Evolutionary conservation across 53 echinoderm and acorn worm species (phyloP).

Genomic region (Arbacia lixula): DNA sequence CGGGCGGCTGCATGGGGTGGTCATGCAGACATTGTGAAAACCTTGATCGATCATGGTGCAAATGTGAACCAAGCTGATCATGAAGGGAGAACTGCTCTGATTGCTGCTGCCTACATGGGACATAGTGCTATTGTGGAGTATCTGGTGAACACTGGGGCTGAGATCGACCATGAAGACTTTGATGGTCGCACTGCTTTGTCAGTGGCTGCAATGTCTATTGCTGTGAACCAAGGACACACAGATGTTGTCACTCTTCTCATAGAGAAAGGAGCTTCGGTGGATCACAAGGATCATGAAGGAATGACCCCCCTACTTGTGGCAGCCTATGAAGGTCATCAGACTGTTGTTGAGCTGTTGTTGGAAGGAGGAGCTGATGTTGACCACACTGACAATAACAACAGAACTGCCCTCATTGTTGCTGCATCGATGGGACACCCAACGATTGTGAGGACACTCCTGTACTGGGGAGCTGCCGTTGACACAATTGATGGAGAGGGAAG

Average conservation of each 20-base stretch:
- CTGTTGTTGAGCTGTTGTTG: constrained; percentile 89
- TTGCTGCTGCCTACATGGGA: constrained; percentile 99
- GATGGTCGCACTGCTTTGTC: constrained; percentile 97
- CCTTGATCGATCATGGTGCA: constrained; percentile 90
- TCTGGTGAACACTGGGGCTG: constrained; percentile 88
- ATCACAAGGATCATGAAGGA: constrained; percentile 97
- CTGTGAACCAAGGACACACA: constrained; percentile 94
- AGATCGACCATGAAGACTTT: constrained; percentile 91
- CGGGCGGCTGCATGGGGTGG: constrained; percentile 99
- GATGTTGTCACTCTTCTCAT: constrained; percentile 87
- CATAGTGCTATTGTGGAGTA: constrained; percentile 89
- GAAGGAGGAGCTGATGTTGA: constrained; percentile 98
- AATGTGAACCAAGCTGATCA: constrained; percentile 95
- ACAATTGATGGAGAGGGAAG: constrained; percentile 98
- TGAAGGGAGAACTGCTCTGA: constrained; percentile 98
- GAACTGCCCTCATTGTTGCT: constrained; percentile 93
- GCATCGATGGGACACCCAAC: constrained; percentile 94
- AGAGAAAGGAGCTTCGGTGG: constrained; percentile 83
- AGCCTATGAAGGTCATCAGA: constrained; percentile 95
- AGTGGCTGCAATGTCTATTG: constrained; percentile 97
- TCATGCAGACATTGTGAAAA: constrained; percentile 95
- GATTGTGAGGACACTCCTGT: constrained; percentile 84
- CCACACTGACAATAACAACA: constrained; percentile 91
- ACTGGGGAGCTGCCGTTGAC: constrained; percentile 93
- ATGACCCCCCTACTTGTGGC: constrained; percentile 97